Evolutionary conservation across 1,140 invertebrate genomes (phyloP), one percentile per base, ranked within the genome.

Genomic region (Ostrea edulis): DNA sequence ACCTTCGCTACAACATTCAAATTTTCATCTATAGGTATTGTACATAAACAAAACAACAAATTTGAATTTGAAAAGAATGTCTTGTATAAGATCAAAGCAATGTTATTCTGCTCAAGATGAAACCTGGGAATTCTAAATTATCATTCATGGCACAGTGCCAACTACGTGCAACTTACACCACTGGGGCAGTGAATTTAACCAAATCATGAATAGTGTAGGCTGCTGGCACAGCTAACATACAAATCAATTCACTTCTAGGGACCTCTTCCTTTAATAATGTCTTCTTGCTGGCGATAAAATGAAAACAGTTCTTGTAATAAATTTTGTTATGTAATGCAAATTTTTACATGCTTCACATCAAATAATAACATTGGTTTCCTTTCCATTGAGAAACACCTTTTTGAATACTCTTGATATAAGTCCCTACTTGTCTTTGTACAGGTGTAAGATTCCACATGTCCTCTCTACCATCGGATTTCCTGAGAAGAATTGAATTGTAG

Each of bases 401-500:
- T 8, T 65, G 25, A 87, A n/a, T 44, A 44, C 35, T n/a, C n/a
- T n/a, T 44, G 35, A 44, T 5, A 87, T 11, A 55, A 29, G 29
- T 8, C 62, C 91, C 86, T 88, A 95, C 95, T 98, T 98, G 95
- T 99, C 98, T 95, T 99, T 99, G 94, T 98, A 99, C 0, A 99
- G 95, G 96, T 99, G 98, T 35, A 99, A 95, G 82, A 99, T 97
- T 81, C 99, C 99, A 95, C 98, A 98, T 0, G 98, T 99, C 53
- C 98, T 97, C 96, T 99, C 99, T 9, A 99, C 98, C 93, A 97
- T 97, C 12, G 98, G 98, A 96, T 99, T 99, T 2, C 99, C 99
- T 93, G 97, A 99, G 89, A 98, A 97, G 95, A 99, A 99, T 85
- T 94, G 92, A 51, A 96, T 94, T 35, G 91, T 89, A 5, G 86